Base-by-base conservation (phyloP, 1,140 invertebrate genomes). In the Plutomurus gul region DNA sequence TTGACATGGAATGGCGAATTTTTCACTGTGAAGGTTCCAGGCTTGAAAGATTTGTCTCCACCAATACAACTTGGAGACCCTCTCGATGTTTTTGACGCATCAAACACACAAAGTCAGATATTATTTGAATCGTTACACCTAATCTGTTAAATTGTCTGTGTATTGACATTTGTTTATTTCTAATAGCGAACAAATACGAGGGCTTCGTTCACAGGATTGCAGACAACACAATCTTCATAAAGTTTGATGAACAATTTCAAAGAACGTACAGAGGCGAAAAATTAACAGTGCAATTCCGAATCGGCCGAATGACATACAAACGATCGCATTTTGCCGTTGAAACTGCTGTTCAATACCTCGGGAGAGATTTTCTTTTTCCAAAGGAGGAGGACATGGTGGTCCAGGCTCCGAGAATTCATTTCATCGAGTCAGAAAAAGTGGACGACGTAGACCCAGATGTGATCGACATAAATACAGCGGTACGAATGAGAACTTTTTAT, bases 41-140 rank as follows among this genome's bases (percentile, higher is more conserved):
- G 94, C 76, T 87, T 97, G 11, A 88, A 90, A 70, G 96, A 97
- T 86, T 92, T 90, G 82, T 89, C 95, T 60, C 96, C 95, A 3
- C 96, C 94, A 2, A 85, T 98, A 7, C 88, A 96, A 43, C 84
- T 91, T 56, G 94, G 95, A 1, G 96, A 98, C 86, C 89, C 87
- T 85, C 90, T 93, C 20, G 87, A 92, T 33, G 90, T 88, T 78
- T 75, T 75, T 22, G 60, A 80, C 30, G 10, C 39, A 70, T 74
- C 65, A 30, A 33, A 79, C 73, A 37, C 80, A 37, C 40, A 20
- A 20, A 7, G 76, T 13, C 11, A 22, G 6, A 60, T 60, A 30
- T 60, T 18, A 47, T 43, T 75, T 76, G 43, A 73, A 56, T 83
- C 13, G n/a, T 81, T 13, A 71, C 70, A 81, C 77, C 10, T 71